Evolutionary conservation across 2,888 invertebrate species (phyloP), one percentile per base, ranked within the genome.

Genomic region (Pristionchus mayeri): DNA sequence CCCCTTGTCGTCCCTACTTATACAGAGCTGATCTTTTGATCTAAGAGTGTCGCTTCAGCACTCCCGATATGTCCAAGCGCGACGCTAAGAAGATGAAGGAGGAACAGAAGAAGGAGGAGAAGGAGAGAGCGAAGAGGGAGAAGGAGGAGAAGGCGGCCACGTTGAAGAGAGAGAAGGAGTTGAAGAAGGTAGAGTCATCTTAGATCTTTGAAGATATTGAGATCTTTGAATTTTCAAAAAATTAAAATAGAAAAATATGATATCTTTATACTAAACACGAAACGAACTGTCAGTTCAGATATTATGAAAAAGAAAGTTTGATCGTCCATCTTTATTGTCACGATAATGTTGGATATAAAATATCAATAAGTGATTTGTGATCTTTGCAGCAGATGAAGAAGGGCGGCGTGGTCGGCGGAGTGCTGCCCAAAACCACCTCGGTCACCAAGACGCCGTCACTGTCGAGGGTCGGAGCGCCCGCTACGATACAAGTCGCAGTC

Each of bases 391-490:
- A 54, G 18, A n/a, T 54, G 54, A 79, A 79, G 79, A 79, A 79
- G 79, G 79, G n/a, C 34, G 76, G 76, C 6, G 76, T 76, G 27
- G 16, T 37, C 37, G 21, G n/a, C 1, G 76, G 76, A 7, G 76
- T 34, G 2, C 48, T 52, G 16, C 63, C 52, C 50, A 83, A 83
- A 52, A 89, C 87, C 81, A 89, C 91, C 34, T 85, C 89, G 1
- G 91, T 91, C 57, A 88, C 90, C 3, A 90, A 90, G 85, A 90
- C 91, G 80, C 91, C 91, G 40, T 91, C 91, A 0, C 86, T 91
- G 11, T 90, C 90, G 27, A 85, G 91, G 30, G 92, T 92, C n/a
- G 91, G 90, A 63, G 88, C 90, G 76, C 90, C 91, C 34, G 90
- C 91, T 40, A 86, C 88, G 34, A 86, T 92, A 11, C 85, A 89